Percentiles rank a stretch among this genome's conserved stretches.
Evolutionary conservation across 1,140 invertebrate genomes (phyloP).

Genomic region (Physella acuta): DNA sequence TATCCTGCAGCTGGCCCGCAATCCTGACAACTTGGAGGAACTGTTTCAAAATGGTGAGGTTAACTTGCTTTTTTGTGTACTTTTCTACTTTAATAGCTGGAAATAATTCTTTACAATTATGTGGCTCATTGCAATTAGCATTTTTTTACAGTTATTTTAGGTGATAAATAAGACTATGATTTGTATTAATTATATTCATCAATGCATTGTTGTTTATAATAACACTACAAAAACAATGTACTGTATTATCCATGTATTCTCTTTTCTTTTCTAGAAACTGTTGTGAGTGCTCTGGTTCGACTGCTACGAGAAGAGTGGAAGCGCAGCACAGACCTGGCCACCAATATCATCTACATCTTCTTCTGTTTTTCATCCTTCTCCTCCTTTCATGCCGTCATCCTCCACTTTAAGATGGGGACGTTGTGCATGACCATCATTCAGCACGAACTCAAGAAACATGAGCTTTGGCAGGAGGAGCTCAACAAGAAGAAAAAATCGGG

Average conservation of each 20-base stretch:
- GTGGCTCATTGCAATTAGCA: no score
- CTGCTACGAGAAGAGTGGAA: slow-evolving; percentile 96
- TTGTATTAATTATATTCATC: no score
- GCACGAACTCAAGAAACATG: slow-evolving; percentile 87
- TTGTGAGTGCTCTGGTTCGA: slow-evolving; percentile 89
- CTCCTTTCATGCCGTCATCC: slow-evolving; percentile 89
- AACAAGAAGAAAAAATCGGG: slow-evolving; percentile 65
- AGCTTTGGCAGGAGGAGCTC: slow-evolving; percentile 90
- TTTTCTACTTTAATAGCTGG: no score
- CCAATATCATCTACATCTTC: slow-evolving; percentile 95
- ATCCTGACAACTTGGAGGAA: slow-evolving; percentile 91
- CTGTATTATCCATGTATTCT: no score
- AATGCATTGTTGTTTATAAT: no score
- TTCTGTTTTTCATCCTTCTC: slow-evolving; percentile 97
- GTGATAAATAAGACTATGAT: no score
- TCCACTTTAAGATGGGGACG: slow-evolving; percentile 85
- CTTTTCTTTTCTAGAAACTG: slow-evolving; percentile 70
- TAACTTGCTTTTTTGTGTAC: no score
- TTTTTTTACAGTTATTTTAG: no score
- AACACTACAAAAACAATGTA: no score
- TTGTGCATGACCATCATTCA: slow-evolving; percentile 95
- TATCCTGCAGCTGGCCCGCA: slow-evolving; percentile 85
- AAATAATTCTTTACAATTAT: no score
- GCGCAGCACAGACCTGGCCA: slow-evolving; percentile 91
- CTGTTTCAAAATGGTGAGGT: slow-evolving; percentile 72